Conservation (phyloP, 2,888 invertebrate species). For the Tetanocera ferruginea region DNA sequence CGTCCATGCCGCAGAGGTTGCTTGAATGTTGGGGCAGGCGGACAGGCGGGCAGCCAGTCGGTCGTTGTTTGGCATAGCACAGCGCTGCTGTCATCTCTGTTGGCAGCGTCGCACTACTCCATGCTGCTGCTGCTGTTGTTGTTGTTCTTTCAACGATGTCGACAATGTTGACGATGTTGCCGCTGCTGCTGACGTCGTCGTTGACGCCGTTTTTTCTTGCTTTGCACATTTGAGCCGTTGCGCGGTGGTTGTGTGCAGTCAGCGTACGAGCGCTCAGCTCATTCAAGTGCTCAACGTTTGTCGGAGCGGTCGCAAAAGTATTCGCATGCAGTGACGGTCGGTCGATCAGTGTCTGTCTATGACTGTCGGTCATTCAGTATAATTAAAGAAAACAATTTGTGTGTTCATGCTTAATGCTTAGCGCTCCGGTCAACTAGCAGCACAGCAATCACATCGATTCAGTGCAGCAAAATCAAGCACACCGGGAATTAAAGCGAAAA, state of each 20-base stretch:
- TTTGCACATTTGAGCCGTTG: conserved; percentile 43
- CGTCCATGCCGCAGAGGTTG: conserved; percentile 25
- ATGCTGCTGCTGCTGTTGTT: conserved; percentile 8
- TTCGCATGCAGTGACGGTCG: conserved; percentile 48
- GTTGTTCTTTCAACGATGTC: conserved; percentile 36
- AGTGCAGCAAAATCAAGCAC: neutral
- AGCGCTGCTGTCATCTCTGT: conserved; percentile 38
- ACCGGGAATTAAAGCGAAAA: conserved; percentile 35
- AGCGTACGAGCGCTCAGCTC: conserved; percentile 65
- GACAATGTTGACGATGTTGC: conserved; percentile 52
- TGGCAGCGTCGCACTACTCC: conserved; percentile 24
- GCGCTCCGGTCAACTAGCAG: conserved; percentile 17
- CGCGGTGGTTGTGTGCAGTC: conserved; percentile 59
- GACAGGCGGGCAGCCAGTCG: conserved; percentile 30
- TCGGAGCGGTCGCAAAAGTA: conserved; percentile 63
- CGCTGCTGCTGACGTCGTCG: conserved; percentile 48
- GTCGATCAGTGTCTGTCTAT: conserved; percentile 47
- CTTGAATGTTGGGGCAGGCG: conserved; percentile 5
- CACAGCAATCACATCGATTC: neutral
- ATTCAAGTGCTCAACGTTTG: conserved; percentile 69
- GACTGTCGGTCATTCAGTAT: conserved; percentile 21
- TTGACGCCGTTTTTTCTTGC: conserved; percentile 46
- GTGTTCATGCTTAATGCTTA: neutral
- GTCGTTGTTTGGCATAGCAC: conserved; percentile 38
- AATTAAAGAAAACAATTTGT: neutral